These are phyloP conservation scores for Sphyrna mokarran DNA, from an alignment of 2,113 vertebrate species.

Conservation along the genomic window DNA sequence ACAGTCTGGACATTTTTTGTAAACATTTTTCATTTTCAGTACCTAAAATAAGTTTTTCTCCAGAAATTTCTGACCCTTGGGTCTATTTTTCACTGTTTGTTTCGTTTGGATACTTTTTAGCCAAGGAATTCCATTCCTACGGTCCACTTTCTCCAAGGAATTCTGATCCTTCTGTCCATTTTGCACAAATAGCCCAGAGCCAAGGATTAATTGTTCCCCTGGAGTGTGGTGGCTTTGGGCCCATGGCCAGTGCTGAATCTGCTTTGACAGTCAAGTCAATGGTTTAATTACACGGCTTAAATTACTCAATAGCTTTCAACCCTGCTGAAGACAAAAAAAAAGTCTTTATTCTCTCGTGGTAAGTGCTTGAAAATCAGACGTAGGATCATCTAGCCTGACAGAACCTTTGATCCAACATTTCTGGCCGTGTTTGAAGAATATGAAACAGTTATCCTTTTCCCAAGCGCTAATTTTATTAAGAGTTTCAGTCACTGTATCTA, in stretches of 20 bases:
- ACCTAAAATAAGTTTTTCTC: not conserved
- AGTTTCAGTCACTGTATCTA: not conserved
- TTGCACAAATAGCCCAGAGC: not conserved
- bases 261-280: not conserved
- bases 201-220: too few relatives aligned
- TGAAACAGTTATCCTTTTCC: not conserved
- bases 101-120: not conserved
- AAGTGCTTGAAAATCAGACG: not conserved
- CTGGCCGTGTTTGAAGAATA: not conserved
- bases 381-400: not conserved
- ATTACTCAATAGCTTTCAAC: not conserved
- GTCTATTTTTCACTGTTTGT: not conserved
- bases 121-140: not conserved
- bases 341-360: not conserved
- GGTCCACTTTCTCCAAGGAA: not conserved
- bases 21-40: not conserved
- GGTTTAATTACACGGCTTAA: not conserved
- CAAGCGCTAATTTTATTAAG: not conserved
- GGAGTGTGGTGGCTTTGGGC: not conserved
- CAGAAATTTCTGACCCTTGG: not conserved
- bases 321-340: not conserved
- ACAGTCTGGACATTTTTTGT: not conserved
- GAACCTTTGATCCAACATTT: not conserved
- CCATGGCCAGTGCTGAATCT: not conserved
- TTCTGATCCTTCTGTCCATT: not conserved